phyloP scores from a whole-genome alignment of 2,797 vertebrate genomes.

The Sebastes vulpes region DNA sequence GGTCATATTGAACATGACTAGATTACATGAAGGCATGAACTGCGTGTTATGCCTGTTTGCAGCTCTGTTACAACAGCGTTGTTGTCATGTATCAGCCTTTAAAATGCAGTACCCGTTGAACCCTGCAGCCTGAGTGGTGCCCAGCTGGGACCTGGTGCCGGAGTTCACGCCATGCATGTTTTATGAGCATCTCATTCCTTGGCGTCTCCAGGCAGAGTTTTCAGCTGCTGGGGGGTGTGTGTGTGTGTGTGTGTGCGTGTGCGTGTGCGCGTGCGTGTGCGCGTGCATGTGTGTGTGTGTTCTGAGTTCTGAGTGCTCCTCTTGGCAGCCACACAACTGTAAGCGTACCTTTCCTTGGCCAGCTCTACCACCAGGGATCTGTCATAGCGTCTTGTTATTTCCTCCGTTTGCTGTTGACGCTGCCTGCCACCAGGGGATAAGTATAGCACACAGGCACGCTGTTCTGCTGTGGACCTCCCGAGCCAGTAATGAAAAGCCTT shows the following conservation, averaged over 20 bases:
- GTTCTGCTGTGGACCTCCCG: constrained; percentile 69
- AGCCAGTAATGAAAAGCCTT: constrained; percentile 76
- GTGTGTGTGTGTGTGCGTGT: background rate
- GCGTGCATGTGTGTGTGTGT: background rate
- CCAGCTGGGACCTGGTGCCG: constrained; percentile 58
- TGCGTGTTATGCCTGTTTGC: background rate
- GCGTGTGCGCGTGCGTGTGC: background rate
- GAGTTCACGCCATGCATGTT: constrained; percentile 73
- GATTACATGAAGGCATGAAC: background rate
- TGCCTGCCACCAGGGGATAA: constrained; percentile 53
- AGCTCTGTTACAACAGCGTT: background rate
- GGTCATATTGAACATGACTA: background rate
- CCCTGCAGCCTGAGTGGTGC: constrained; percentile 31
- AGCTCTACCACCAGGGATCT: constrained; percentile 13
- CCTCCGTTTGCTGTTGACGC: constrained; percentile 28
- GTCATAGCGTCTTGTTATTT: constrained; percentile 49
- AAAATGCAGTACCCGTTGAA: constrained; percentile 30
- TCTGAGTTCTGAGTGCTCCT: background rate
- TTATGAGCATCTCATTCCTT: constrained; percentile 78
- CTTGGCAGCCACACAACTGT: constrained; percentile 16
- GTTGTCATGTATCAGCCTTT: constrained; percentile 1
- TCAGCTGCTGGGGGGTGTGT: constrained; percentile 1
- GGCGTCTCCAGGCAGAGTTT: constrained; percentile 68
- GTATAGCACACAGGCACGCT: constrained; percentile 62
- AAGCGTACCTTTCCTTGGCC: constrained; percentile 51